phyloP scores from a whole-genome alignment of 1,140 invertebrate genomes.

The Dinothrombium tinctorium region DNA sequence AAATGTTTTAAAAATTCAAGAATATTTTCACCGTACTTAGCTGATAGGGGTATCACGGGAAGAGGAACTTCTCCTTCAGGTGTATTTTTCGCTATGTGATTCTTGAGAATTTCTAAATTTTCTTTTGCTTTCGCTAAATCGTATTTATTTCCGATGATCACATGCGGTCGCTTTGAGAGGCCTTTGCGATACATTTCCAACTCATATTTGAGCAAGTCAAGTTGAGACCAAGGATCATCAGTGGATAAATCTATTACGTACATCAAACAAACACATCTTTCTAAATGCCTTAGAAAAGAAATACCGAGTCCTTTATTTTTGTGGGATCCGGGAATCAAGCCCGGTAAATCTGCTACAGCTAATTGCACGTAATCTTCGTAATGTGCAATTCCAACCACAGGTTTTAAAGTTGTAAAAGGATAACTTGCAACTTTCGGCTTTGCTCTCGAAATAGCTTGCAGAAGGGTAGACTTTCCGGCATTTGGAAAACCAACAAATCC shows the following conservation, averaged over 20 bases:
- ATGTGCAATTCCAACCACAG: constrained; percentile 72
- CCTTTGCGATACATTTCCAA: constrained; percentile 43
- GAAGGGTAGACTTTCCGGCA: constrained; percentile 82
- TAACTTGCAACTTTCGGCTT: constrained; percentile 81
- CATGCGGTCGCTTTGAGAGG: constrained; percentile 37
- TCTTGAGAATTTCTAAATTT: constrained; percentile 28
- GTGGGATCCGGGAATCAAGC: constrained; percentile 69
- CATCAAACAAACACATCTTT: constrained; percentile 58
- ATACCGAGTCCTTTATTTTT: constrained; percentile 70
- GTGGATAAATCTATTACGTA: constrained; percentile 57
- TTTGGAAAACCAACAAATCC: constrained; percentile 89
- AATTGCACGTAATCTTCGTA: constrained; percentile 82
- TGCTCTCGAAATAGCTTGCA: constrained; percentile 68
- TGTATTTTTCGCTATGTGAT: constrained; percentile 14
- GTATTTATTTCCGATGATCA: constrained; percentile 77
- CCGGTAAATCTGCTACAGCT: constrained; percentile 78
- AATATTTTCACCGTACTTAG: constrained; percentile 51
- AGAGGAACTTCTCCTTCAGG: constrained; percentile 25
- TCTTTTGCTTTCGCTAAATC: constrained; percentile 38
- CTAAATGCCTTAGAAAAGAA: constrained; percentile 68
- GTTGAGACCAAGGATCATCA: constrained; percentile 38
- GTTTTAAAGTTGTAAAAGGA: constrained; percentile 83
- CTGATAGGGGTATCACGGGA: constrained; percentile 53
- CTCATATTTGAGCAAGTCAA: constrained; percentile 36
- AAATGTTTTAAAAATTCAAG: constrained; percentile 36